Evolutionary conservation across 2,113 vertebrate species (phyloP), one percentile per base, ranked within the genome.

Genomic region (Mirounga angustirostris): DNA sequence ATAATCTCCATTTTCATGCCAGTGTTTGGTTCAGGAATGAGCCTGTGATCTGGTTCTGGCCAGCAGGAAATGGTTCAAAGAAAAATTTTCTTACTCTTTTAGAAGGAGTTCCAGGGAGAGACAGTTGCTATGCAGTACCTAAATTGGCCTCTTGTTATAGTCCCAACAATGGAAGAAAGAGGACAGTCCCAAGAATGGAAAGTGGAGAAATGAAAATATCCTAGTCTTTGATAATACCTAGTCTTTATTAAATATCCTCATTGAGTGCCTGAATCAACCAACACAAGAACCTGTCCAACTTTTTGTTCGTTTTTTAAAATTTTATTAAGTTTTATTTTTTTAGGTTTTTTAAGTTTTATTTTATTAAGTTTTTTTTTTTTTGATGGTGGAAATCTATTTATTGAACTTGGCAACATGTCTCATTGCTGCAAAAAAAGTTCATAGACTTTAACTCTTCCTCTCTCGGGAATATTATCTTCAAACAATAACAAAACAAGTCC

Each of bases 71-170:
- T 52, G 43, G 40, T 59, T 81, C 30, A 59, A 67, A 59, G 61
- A 90, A 95, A 92, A 24, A 30, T 52, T 81, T 65, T 74, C 67
- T 59, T 83, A 61, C 36, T 93, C 36, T 89, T 89, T 83, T 67
- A 33, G 14, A 40, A 88, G 73, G 86, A 30, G 7, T 46, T 28
- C 80, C 24, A 80, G 33, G 11, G 63, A 56, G 56, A 84, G 7
- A 83, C 18, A 79, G 5, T 79, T 40, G 81, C 30, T 61, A 13
- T 59, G 18, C 28, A 33, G 73, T 89, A 83, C 40, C 24, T 61
- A 26, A 76, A 43, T 88, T 88, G 43, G 6, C 33, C 16, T 71
- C 43, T 95, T 95, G 14, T 78, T 80, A 43, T 16, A 74, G 28
- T 30, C 74, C 16, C 15, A 78, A 52, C 26, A 30, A 4, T 52